Evolutionary conservation across 1,140 invertebrate species (phyloP).

Genomic region (Psix sp.): DNA sequence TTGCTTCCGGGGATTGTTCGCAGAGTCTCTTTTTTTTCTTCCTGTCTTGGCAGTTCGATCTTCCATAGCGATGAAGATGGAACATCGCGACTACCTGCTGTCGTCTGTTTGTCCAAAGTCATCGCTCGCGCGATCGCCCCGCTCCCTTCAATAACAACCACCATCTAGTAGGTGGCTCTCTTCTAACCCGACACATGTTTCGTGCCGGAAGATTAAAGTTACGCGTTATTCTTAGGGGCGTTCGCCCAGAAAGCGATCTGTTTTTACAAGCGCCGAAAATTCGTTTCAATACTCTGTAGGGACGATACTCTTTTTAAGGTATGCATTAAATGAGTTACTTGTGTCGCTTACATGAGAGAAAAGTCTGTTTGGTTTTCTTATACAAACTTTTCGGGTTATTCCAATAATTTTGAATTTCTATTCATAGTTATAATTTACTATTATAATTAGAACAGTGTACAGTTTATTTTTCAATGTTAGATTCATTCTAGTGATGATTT

Average conservation of each 20-base stretch:
- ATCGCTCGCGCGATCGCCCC: conserved; percentile 23
- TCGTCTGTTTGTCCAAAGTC: conserved; percentile 59
- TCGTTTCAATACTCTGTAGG: too few species aligned
- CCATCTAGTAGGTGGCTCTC: conserved; percentile 21
- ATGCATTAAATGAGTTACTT: too few species aligned
- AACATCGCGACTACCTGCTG: conserved; percentile 54
- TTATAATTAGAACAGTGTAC: too few species aligned
- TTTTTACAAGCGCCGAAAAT: conserved; percentile 45
- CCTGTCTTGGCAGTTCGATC: background rate
- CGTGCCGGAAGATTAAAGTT: conserved; percentile 31
- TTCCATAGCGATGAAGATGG: conserved; percentile 62
- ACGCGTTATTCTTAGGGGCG: conserved; percentile 38
- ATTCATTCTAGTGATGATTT: too few species aligned
- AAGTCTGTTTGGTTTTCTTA: too few species aligned
- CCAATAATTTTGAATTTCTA: too few species aligned
- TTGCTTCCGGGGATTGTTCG: conserved; percentile 68
- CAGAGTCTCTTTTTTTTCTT: conserved; percentile 13
- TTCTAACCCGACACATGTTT: conserved; percentile 4
- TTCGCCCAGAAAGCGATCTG: conserved; percentile 31
- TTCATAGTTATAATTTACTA: too few species aligned
- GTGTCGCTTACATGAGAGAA: too few species aligned
- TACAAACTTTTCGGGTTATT: too few species aligned
- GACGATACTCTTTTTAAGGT: too few species aligned
- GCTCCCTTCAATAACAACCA: conserved; percentile 18
- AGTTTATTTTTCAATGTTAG: too few species aligned